phyloP scores from a whole-genome alignment of 2,113 vertebrate species.

The Gavialis gangeticus region DNA sequence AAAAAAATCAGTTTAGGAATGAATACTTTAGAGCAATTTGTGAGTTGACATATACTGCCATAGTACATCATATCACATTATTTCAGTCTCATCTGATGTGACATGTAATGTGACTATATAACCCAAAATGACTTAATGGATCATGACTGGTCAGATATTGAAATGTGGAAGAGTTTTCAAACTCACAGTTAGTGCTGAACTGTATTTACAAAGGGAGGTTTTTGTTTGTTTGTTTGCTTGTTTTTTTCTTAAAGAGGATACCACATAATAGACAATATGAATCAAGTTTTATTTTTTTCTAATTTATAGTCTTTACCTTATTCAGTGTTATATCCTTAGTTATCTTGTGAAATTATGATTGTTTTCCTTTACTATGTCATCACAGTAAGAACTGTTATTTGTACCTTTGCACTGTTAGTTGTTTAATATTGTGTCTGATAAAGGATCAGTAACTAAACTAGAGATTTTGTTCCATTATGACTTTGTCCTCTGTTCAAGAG shows the following conservation, averaged over 20 bases:
- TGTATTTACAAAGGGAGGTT: background rate
- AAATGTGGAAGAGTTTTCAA: background rate
- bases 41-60: background rate
- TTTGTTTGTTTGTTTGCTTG: background rate
- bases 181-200: background rate
- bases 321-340: background rate
- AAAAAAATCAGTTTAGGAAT: background rate
- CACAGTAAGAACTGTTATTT: background rate
- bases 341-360: background rate
- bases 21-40: background rate
- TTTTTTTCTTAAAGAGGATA: background rate
- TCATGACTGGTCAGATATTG: background rate
- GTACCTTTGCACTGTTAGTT: background rate
- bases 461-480: background rate
- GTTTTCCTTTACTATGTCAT: background rate
- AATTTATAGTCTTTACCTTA: background rate
- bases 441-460: background rate
- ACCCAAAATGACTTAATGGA: background rate
- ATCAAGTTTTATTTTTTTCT: background rate
- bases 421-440: background rate
- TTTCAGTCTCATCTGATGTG: background rate
- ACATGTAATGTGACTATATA: background rate
- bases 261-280: background rate
- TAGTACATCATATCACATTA: background rate
- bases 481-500: background rate